A percentile compares a stretch with the other conserved stretches of the same genome.
These are phyloP conservation scores for Phragmatobia fuliginosa DNA, from an alignment of 2,888 invertebrate genomes.

Conservation along the genomic window DNA sequence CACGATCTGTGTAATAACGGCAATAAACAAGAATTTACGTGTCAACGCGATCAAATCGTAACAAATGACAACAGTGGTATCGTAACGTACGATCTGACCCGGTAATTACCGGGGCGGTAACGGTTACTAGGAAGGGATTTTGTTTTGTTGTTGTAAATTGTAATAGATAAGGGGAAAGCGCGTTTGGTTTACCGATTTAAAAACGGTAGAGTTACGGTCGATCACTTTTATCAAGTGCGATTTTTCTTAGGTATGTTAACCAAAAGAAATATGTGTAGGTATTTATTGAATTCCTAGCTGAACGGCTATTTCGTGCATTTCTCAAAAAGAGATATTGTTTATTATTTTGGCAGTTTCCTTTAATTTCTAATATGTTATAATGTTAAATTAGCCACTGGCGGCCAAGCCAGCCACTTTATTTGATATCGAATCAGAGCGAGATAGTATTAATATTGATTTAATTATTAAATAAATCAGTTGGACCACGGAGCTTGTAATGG, in stretches of 20 bases:
- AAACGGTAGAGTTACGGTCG: neutral
- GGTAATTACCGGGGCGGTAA: conserved; percentile 57
- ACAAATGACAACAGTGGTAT: conserved; percentile 79
- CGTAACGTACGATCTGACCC: conserved; percentile 67
- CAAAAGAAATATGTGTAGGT: too few relatives aligned
- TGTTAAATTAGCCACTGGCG: too few relatives aligned
- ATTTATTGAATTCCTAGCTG: too few relatives aligned
- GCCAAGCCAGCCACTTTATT: too few relatives aligned
- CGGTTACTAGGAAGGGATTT: conserved; percentile 24
- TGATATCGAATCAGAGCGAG: too few relatives aligned
- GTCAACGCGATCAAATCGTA: conserved; percentile 70
- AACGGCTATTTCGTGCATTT: too few relatives aligned
- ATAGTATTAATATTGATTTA: too few relatives aligned
- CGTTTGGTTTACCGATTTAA: neutral
- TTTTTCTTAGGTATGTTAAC: neutral
- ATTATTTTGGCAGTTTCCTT: too few relatives aligned
- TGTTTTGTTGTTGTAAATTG: conserved; percentile 34
- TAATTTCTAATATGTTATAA: too few relatives aligned
- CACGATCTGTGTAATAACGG: conserved; percentile 74
- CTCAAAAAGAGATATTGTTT: too few relatives aligned
- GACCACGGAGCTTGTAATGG: too few relatives aligned
- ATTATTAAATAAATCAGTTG: too few relatives aligned
- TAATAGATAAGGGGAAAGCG: conserved; percentile 31
- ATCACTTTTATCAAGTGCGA: neutral
- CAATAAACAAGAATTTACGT: conserved; percentile 76